phyloP scores from a whole-genome alignment of 2,113 vertebrate genomes.

The Pituophis catenifer region DNA sequence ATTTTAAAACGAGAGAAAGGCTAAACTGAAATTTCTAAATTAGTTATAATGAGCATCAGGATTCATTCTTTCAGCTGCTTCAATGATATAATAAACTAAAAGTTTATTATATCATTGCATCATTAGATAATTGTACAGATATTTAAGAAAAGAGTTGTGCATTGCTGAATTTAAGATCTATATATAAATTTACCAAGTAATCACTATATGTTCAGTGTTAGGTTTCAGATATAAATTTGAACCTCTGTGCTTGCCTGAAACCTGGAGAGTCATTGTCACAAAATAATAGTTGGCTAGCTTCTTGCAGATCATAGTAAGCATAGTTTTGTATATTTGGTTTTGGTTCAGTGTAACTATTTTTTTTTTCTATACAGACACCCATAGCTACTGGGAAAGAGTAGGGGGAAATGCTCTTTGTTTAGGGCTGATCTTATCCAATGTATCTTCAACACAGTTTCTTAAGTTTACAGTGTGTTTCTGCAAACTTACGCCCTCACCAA shows the following conservation, averaged over 20 bases:
- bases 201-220: not conserved
- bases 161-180: not conserved
- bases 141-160: fast-evolving
- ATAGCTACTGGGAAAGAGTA: not conserved
- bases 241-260: not conserved
- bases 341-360: not conserved
- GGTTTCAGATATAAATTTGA: not conserved
- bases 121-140: not conserved
- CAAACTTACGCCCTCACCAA: not conserved
- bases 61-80: not conserved
- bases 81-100: not conserved
- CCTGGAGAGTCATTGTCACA: no score
- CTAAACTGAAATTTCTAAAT: not conserved
- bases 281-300: not conserved
- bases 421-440: not conserved
- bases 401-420: not conserved
- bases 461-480: not conserved
- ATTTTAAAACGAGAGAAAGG: not conserved
- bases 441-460: not conserved
- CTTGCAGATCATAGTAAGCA: not conserved
- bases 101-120: not conserved
- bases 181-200: not conserved
- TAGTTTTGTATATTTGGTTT: not conserved
- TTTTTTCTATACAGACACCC: not conserved
- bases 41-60: not conserved